Evolutionary conservation across 1,140 invertebrate species (phyloP).

Genomic region (Gryon sp.): DNA sequence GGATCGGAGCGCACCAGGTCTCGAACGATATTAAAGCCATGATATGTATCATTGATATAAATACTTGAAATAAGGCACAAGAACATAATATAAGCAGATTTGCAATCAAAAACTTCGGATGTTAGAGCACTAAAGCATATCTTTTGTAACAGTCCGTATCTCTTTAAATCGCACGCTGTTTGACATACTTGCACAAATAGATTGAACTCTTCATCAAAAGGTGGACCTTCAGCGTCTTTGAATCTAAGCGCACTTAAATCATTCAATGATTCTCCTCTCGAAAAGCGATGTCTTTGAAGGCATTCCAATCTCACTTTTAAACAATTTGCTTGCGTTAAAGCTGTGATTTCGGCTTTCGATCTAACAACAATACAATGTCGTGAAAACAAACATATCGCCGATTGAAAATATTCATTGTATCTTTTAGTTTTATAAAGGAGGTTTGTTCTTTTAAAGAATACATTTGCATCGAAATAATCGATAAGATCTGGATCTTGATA

Average conservation of each 20-base stretch:
- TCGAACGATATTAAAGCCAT: conserved; percentile 85
- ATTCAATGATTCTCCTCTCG: conserved; percentile 80
- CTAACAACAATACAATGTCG: conserved; percentile 86
- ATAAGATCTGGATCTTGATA: conserved; percentile 84
- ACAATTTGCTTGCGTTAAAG: conserved; percentile 72
- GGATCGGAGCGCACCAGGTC: conserved; percentile 84
- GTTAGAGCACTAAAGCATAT: conserved; percentile 87
- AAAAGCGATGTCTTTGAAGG: conserved; percentile 80
- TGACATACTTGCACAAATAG: conserved; percentile 85
- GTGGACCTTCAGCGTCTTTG: conserved; percentile 80
- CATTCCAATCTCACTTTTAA: conserved; percentile 76
- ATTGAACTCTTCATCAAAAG: conserved; percentile 85
- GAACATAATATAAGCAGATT: conserved; percentile 81
- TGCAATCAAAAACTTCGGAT: conserved; percentile 83
- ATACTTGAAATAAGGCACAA: conserved; percentile 86
- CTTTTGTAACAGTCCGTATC: conserved; percentile 85
- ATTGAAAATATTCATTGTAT: conserved; percentile 87
- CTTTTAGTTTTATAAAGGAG: conserved; percentile 85
- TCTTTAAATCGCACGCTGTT: conserved; percentile 82
- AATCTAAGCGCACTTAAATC: conserved; percentile 81
- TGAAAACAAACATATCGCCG: conserved; percentile 86
- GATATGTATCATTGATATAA: conserved; percentile 83
- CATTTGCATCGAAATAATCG: conserved; percentile 84
- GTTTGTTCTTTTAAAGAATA: conserved; percentile 88
- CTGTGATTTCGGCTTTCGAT: conserved; percentile 84